phyloP scores from a whole-genome alignment of 2,113 vertebrate genomes.

The Ctenomys sociabilis region DNA sequence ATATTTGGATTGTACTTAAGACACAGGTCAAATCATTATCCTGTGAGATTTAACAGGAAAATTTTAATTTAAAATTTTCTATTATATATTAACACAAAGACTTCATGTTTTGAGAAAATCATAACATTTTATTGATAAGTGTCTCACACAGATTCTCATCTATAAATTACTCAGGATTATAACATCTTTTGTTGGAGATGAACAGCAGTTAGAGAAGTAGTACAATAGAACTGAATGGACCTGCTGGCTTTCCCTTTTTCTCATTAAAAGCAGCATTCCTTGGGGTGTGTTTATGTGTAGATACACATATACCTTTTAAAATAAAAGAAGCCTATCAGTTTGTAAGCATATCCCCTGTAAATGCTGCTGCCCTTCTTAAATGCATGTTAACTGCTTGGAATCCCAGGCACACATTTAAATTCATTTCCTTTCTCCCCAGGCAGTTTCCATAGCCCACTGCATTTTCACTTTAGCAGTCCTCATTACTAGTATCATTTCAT shows the following conservation, averaged over 20 bases:
- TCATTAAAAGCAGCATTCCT: constrained; percentile 7
- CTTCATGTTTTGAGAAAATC: constrained; percentile 42
- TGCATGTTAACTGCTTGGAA: constrained; percentile 47
- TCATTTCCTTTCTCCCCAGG: constrained; percentile 73
- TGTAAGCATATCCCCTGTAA: neutral
- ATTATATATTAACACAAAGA: neutral
- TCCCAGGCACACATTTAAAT: constrained; percentile 60
- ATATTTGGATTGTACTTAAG: neutral
- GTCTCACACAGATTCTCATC: neutral
- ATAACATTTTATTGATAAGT: constrained; percentile 20
- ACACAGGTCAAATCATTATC: neutral
- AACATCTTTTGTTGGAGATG: neutral
- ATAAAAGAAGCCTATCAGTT: neutral
- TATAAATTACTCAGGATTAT: neutral
- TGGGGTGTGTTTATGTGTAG: neutral
- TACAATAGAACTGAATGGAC: neutral
- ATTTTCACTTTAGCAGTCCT: constrained; percentile 61
- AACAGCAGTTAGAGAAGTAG: neutral
- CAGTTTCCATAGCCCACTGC: constrained; percentile 39
- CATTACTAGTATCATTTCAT: constrained; percentile 64
- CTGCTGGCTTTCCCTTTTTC: neutral
- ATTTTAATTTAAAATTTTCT: neutral
- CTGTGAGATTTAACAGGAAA: neutral
- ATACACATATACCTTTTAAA: neutral
- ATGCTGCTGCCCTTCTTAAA: neutral